These are phyloP conservation scores for Nanorana parkeri DNA, from an alignment of 2,113 vertebrate species.

Conservation along the genomic window DNA sequence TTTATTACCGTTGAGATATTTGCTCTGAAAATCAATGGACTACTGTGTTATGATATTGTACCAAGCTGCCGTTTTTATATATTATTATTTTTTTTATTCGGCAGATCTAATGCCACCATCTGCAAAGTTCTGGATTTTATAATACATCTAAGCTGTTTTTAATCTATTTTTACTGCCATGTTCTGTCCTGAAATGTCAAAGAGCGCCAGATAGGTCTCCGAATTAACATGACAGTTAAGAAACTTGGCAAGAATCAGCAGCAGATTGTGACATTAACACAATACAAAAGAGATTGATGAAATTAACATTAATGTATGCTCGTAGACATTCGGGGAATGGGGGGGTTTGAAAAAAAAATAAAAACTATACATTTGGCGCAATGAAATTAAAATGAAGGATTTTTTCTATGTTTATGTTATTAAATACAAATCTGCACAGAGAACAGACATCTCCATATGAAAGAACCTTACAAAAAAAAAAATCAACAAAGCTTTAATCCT, in stretches of 20 bases:
- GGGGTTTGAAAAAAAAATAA: background rate
- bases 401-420: slow-evolving; percentile 71
- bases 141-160: slow-evolving; percentile 86
- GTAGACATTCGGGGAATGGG: slow-evolving; percentile 73
- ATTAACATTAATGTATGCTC: slow-evolving; percentile 80
- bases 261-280: slow-evolving; percentile 85
- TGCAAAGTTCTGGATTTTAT: slow-evolving; percentile 83
- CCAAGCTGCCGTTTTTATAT: slow-evolving; percentile 64
- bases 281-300: slow-evolving; percentile 80
- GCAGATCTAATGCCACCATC: slow-evolving; percentile 79
- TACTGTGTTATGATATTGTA: slow-evolving; percentile 75
- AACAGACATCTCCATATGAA: slow-evolving; percentile 85
- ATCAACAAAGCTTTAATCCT: slow-evolving; percentile 71
- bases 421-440: slow-evolving; percentile 75
- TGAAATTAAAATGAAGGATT: slow-evolving; percentile 77
- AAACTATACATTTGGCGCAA: slow-evolving; percentile 79
- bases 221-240: slow-evolving; percentile 88
- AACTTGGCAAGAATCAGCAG: slow-evolving; percentile 81
- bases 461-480: slow-evolving; percentile 72
- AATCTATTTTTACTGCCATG: slow-evolving; percentile 87
- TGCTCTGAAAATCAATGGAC: slow-evolving; percentile 74
- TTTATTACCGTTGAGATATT: slow-evolving; percentile 74
- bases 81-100: slow-evolving; percentile 72
- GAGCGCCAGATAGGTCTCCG: slow-evolving; percentile 79
- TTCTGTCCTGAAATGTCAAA: slow-evolving; percentile 87